phyloP scores from a whole-genome alignment of 2,113 vertebrate genomes.

The Cercopithecus mona region DNA sequence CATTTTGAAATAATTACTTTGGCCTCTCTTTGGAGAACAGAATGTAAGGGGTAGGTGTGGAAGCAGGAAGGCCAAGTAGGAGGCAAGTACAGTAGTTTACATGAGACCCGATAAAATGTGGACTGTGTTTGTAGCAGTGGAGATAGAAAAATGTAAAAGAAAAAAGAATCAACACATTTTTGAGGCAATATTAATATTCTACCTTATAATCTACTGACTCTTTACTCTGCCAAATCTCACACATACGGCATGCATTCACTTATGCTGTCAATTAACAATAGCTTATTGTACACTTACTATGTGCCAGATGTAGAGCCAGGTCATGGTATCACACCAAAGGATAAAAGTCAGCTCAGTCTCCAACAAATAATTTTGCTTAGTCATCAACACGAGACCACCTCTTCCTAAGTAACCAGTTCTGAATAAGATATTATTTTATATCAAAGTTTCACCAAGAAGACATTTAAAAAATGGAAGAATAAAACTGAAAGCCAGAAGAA shows the following conservation, averaged over 20 bases:
- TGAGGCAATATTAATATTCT: not conserved
- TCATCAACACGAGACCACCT: not conserved
- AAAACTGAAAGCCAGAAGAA: not conserved
- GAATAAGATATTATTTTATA: not conserved
- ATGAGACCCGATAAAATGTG: not conserved
- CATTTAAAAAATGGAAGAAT: not conserved
- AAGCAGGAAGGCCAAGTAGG: not conserved
- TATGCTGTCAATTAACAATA: not conserved
- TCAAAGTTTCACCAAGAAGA: not conserved
- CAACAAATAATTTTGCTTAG: not conserved
- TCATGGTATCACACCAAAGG: not conserved
- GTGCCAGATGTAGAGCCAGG: not conserved
- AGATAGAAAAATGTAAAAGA: not conserved
- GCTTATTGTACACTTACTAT: not conserved
- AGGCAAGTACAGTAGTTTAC: not conserved
- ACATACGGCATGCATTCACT: rapidly evolving
- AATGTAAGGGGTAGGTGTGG: not conserved
- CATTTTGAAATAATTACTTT: not conserved
- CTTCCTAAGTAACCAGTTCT: not conserved
- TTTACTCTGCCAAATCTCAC: not conserved
- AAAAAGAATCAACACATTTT: not conserved
- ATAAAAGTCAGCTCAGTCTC: not conserved
- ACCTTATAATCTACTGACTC: not conserved
- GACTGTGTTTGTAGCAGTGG: not conserved
- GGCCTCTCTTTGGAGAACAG: not conserved